Evolutionary conservation across 2,797 vertebrate species (phyloP), one percentile per base, ranked within the genome.

Genomic region (Acanthornis magna): DNA sequence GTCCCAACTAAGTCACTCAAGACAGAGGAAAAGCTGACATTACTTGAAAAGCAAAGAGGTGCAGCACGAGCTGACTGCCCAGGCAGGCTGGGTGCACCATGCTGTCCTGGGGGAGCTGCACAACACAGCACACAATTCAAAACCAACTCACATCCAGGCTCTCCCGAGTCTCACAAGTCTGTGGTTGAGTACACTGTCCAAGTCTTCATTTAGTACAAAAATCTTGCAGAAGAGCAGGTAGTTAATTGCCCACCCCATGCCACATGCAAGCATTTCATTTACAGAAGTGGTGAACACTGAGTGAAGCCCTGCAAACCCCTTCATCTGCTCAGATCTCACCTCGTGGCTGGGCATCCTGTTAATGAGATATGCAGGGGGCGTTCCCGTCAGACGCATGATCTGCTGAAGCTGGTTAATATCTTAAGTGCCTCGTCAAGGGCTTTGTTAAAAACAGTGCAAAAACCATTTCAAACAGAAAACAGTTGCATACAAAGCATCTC

Each of bases 391-490:
- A 89, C 99, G 99, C 99, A 99, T 99, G 98, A 99, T 99, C 99
- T 99, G 99, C 98, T 99, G 99, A 98, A 99, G 99, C 98, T 99
- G 99, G 98, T 99, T 99, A 98, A 99, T 99, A 98, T 99, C 99
- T 99, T 98, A 93, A 96, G 97, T 96, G 97, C 98, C 98, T 95
- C 96, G 99, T 99, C 98, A 99, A 99, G 99, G 99, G 98, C 98
- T 97, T 98, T 98, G 97, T 97, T 98, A 98, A 97, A 97, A 96
- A 97, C 89, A 94, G 95, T 95, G 94, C 96, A 96, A 95, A 97
- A 79, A 92, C 81, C 95, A 96, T 84, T 96, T 96, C 76, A 94
- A 97, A 98, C 96, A 95, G 55, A 91, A 95, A 82, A 95, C 88
- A 91, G 92, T 88, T 72, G 85, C 88, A 67, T 38, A 96, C 90